Percentiles rank a stretch among this genome's conserved stretches.
These are phyloP conservation scores for Heliconius sara DNA, from an alignment of 2,888 invertebrate species.

Conservation along the genomic window DNA sequence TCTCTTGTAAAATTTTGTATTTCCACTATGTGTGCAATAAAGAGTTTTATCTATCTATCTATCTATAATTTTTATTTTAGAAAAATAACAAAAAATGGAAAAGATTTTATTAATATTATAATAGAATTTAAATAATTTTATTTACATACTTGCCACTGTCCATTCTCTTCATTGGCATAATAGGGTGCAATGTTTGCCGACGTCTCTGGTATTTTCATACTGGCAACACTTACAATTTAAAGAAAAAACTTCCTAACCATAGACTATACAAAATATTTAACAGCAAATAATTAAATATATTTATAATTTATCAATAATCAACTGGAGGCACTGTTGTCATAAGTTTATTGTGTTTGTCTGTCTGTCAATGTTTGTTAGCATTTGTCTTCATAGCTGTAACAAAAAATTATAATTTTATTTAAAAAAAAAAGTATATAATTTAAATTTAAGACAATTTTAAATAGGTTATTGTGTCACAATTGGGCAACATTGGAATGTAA, in stretches of 20 bases:
- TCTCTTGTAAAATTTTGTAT: too few relatives aligned
- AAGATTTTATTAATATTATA: too few relatives aligned
- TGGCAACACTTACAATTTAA: slow-evolving; percentile 56
- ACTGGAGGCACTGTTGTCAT: slow-evolving; percentile 60
- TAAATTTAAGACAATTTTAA: background rate
- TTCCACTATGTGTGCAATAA: too few relatives aligned
- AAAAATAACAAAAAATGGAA: too few relatives aligned
- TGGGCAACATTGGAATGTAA: background rate
- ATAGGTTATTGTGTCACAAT: background rate
- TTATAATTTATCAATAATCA: slow-evolving; percentile 39
- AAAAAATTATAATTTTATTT: background rate
- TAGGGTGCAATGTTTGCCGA: slow-evolving; percentile 75
- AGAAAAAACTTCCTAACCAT: slow-evolving; percentile 50
- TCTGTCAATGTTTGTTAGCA: slow-evolving; percentile 7
- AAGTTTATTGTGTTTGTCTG: slow-evolving; percentile 54
- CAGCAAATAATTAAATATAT: slow-evolving; percentile 25
- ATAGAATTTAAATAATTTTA: background rate
- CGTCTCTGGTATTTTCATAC: slow-evolving; percentile 80
- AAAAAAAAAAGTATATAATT: background rate
- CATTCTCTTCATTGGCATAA: slow-evolving; percentile 76
- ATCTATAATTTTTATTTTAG: too few relatives aligned
- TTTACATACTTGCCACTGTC: slow-evolving; percentile 76
- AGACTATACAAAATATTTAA: slow-evolving; percentile 50
- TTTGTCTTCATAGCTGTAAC: slow-evolving; percentile 23
- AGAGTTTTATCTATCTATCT: too few relatives aligned